phyloP scores from a whole-genome alignment of 2,888 invertebrate genomes.

The Drosophila yooni region DNA sequence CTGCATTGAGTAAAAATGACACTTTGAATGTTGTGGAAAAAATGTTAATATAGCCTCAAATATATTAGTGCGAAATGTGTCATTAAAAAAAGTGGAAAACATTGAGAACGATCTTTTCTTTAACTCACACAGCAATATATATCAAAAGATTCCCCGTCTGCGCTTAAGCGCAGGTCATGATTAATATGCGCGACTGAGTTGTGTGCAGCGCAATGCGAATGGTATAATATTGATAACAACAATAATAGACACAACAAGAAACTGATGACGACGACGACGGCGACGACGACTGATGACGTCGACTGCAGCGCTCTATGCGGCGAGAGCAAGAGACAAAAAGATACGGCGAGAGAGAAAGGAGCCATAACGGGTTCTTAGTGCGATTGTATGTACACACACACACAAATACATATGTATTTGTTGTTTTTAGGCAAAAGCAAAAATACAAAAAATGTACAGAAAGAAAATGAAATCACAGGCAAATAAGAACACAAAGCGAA shows the following conservation, averaged over 20 bases:
- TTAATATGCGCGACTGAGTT: conserved; percentile 10
- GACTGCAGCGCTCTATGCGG: conserved; percentile 9
- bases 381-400: conserved; percentile 10
- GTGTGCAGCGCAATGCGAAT: conserved; percentile 40
- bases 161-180: background rate
- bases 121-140: background rate
- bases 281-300: conserved; percentile 46
- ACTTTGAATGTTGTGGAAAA: background rate
- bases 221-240: conserved; percentile 65
- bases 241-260: conserved; percentile 50
- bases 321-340: conserved; percentile 1
- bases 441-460: conserved; percentile 20
- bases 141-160: background rate
- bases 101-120: background rate
- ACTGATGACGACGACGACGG: conserved; percentile 48
- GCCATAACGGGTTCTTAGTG: conserved; percentile 63
- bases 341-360: conserved; percentile 18
- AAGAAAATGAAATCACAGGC: conserved; percentile 66
- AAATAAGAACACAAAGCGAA: conserved; percentile 62
- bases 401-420: background rate
- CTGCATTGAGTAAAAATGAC: background rate
- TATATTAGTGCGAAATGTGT: background rate
- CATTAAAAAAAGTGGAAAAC: background rate
- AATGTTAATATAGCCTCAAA: background rate
- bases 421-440: conserved; percentile 35